Base-by-base conservation (phyloP, 1,140 invertebrate genomes). In the Rhagoletis zephyria region DNA sequence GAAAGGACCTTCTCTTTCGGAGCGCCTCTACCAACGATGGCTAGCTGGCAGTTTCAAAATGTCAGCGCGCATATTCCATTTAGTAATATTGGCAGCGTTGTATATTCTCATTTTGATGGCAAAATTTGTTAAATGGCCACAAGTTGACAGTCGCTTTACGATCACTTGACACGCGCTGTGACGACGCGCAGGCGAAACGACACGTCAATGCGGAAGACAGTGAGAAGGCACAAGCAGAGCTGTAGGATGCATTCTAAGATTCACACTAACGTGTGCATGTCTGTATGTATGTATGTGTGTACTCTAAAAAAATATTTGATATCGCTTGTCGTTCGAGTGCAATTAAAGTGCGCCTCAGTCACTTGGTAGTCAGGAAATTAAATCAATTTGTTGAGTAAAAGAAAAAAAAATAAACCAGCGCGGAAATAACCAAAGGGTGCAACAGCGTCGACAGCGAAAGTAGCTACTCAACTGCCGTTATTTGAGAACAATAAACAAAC, bases 141-240 rank as follows among this genome's bases (percentile, higher is more conserved):
- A 81, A 81, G 74, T 81, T 81, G 74, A n/a, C 45, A 48, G 51
- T 81, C 48, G 74, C 48, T 56, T 81, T 81, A 81, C 56, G 74
- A 81, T 51, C 74, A 56, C 48, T 81, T 81, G 86, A 87, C 88
- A 88, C 88, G 88, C 87, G 88, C 87, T 87, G 63, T 87, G 30
- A 63, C 86, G 86, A 88, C 88, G 63, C 87, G 86, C 87, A 88
- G 60, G 74, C 86, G 60, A 56, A n/a, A 86, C 86, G 60, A 56
- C 45, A 40, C 87, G 60, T 61, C 87, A n/a, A 51, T 45, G 40
- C 60, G 3, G 45, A 30, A 42, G 70, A 60, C 59, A 74, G 10
- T 61, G 40, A n/a, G 19, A 48, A 30, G 67, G 12, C 14, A 4
- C 30, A 40, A 63, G 59, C 10, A 45, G 64, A 60, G 30, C 3